phyloP scores from a whole-genome alignment of 2,113 vertebrate species.

The Dunckerocampus dactyliophorus region DNA sequence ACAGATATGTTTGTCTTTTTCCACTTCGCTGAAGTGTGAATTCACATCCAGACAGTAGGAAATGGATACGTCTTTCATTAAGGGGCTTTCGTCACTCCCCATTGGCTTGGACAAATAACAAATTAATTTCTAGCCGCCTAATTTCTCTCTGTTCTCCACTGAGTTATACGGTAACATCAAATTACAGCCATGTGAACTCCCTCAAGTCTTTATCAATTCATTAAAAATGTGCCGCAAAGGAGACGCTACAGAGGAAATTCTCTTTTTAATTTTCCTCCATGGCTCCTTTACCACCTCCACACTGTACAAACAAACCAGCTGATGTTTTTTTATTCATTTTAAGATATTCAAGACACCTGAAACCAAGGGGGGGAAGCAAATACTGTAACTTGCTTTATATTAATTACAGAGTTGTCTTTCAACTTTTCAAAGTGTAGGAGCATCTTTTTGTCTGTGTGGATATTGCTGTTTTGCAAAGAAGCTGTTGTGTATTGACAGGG shows the following conservation, averaged over 20 bases:
- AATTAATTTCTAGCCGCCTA: constrained; percentile 69
- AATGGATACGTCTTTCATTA: constrained; percentile 70
- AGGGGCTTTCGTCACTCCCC: constrained; percentile 68
- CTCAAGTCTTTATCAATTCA: constrained; percentile 61
- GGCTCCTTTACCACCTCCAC: constrained; percentile 14
- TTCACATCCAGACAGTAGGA: constrained; percentile 59
- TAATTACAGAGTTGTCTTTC: neutral
- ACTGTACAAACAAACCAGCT: constrained; percentile 32
- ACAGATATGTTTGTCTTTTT: constrained; percentile 70
- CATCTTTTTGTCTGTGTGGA: constrained; percentile 22
- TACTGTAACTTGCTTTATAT: constrained; percentile 9
- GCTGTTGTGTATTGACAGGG: constrained; percentile 65
- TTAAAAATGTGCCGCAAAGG: constrained; percentile 49
- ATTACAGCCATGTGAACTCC: constrained; percentile 54
- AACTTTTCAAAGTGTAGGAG: constrained; percentile 18
- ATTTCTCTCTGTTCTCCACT: constrained; percentile 68
- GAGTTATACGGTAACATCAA: constrained; percentile 60
- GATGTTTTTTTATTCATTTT: constrained; percentile 34
- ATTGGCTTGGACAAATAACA: constrained; percentile 73
- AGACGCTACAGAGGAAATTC: constrained; percentile 31
- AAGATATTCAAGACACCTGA: constrained; percentile 22
- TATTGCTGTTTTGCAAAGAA: constrained; percentile 54
- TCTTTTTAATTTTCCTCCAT: constrained; percentile 25
- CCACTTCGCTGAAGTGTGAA: constrained; percentile 67
- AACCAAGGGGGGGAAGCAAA: neutral